A percentile compares a stretch with the other conserved stretches of the same genome.
Evolutionary conservation across 1,140 invertebrate genomes (phyloP).

Genomic region (Philopotamus ludificatus): DNA sequence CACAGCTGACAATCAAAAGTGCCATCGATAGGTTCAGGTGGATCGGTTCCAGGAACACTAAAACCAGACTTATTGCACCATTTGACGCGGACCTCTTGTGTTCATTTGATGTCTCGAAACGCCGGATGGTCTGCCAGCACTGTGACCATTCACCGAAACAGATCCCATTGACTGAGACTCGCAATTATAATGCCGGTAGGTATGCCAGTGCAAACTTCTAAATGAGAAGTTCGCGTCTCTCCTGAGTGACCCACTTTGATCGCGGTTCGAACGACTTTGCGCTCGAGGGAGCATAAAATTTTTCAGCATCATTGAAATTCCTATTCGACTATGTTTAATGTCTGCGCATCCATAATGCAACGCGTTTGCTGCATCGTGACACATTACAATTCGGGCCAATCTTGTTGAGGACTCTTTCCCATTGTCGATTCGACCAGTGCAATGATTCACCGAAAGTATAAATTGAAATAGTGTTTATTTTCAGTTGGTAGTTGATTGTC

Average conservation of each 20-base stretch:
- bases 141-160: slow-evolving; percentile 8
- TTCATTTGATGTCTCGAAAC: slow-evolving; percentile 8
- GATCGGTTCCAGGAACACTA: slow-evolving; percentile 27
- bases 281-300: neutral
- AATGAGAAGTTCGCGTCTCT: neutral
- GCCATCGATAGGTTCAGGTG: slow-evolving; percentile 15
- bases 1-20: slow-evolving; percentile 1
- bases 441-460: slow-evolving; percentile 3
- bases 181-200: too few species aligned
- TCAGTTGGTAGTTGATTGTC: slow-evolving; percentile 7
- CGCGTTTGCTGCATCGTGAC: neutral
- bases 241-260: too few species aligned
- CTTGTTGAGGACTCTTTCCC: too few species aligned
- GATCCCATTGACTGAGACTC: too few species aligned
- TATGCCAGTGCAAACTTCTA: too few species aligned
- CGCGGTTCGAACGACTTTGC: neutral
- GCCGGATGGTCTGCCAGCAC: neutral
- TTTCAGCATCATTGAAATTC: neutral
- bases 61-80: slow-evolving; percentile 10
- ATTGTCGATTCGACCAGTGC: too few species aligned
- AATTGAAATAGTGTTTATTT: slow-evolving; percentile 16
- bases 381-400: neutral
- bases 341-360: neutral
- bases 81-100: slow-evolving; percentile 14
- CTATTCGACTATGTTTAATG: neutral